Evolutionary conservation across 2,888 invertebrate genomes (phyloP).

Genomic region (Congeria kusceri): DNA sequence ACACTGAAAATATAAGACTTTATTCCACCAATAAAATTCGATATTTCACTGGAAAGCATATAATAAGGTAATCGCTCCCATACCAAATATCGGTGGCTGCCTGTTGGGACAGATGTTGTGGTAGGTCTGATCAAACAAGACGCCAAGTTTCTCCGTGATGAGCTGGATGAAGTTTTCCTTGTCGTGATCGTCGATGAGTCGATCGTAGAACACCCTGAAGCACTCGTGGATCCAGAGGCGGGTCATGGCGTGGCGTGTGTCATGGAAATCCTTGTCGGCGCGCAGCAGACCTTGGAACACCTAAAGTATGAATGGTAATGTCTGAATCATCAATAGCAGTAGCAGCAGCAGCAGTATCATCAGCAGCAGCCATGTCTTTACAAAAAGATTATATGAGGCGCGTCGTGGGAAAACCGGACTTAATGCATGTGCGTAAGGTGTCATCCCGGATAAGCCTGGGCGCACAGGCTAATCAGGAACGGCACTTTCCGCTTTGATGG

Average conservation of each 20-base stretch:
- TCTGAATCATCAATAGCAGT: background rate
- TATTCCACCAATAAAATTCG: too few species aligned
- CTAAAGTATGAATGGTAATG: constrained; percentile 77
- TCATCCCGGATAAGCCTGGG: too few species aligned
- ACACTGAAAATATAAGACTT: too few species aligned
- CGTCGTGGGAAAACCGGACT: too few species aligned
- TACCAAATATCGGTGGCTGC: constrained; percentile 89
- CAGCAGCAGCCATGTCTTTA: background rate
- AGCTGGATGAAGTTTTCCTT: constrained; percentile 91
- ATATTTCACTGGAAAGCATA: too few species aligned
- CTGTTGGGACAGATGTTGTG: constrained; percentile 91
- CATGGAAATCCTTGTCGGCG: constrained; percentile 91
- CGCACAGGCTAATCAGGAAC: too few species aligned
- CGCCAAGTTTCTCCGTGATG: constrained; percentile 91
- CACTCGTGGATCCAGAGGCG: constrained; percentile 95
- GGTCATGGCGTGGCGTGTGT: constrained; percentile 90
- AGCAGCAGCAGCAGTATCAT: background rate
- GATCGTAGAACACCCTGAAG: constrained; percentile 93
- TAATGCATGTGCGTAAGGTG: too few species aligned
- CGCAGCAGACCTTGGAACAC: constrained; percentile 92
- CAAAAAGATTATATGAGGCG: too few species aligned
- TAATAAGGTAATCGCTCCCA: too few species aligned
- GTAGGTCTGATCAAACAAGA: constrained; percentile 92
- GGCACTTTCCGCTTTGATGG: too few species aligned
- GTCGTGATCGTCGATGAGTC: constrained; percentile 92